phyloP scores from a whole-genome alignment of 2,888 invertebrate species.

The Hirtodrosophila alboralis region DNA sequence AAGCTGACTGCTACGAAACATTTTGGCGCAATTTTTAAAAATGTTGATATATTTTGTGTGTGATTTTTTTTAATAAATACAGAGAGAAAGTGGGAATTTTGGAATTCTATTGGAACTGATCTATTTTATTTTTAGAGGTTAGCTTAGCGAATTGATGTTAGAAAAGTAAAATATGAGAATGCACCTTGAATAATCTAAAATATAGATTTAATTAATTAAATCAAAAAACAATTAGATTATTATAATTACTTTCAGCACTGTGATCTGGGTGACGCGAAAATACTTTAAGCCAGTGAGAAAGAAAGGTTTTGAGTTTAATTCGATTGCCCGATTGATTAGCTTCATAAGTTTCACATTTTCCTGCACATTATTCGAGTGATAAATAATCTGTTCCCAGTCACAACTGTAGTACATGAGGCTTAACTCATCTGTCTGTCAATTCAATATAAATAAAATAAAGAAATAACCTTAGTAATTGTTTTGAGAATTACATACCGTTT shows the following conservation, averaged over 20 bases:
- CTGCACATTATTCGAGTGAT: constrained; percentile 42
- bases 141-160: constrained; percentile 72
- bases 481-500: constrained; percentile 67
- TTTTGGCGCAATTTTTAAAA: neutral
- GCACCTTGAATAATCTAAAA: constrained; percentile 76
- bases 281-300: constrained; percentile 72
- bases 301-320: constrained; percentile 66
- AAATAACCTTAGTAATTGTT: too few relatives aligned
- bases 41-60: neutral
- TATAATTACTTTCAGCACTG: constrained; percentile 62
- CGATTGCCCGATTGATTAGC: constrained; percentile 61
- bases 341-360: constrained; percentile 74
- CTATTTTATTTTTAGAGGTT: too few relatives aligned
- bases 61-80: too few relatives aligned
- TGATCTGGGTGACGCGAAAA: constrained; percentile 63
- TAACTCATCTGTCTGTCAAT: constrained; percentile 60
- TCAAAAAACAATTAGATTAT: too few relatives aligned
- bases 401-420: constrained; percentile 72
- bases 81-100: too few relatives aligned
- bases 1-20: constrained; percentile 31
- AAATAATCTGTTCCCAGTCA: constrained; percentile 72
- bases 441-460: neutral
- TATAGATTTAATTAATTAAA: neutral
- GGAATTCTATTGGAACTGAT: too few relatives aligned
- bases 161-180: constrained; percentile 78